A percentile compares a stretch with the other conserved stretches of the same genome.
These are phyloP conservation scores for Drosophila sturtevanti DNA, from an alignment of 1,140 invertebrate species.

Conservation along the genomic window DNA sequence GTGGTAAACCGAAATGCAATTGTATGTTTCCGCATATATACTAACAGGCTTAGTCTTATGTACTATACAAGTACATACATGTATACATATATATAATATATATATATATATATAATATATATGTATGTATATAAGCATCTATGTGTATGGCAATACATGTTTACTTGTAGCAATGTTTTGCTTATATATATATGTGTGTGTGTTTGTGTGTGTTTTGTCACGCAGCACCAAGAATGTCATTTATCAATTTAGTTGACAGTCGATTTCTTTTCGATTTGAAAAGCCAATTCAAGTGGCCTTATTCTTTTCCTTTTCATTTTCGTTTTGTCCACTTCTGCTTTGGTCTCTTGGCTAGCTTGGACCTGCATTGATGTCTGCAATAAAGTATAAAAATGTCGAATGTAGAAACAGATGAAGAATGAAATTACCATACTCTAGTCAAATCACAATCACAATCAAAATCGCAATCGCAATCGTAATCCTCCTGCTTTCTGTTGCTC, in stretches of 20 bases:
- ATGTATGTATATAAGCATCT: too few species aligned
- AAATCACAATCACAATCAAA: conserved; percentile 61
- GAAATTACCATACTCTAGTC: conserved; percentile 78
- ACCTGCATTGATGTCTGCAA: conserved; percentile 33
- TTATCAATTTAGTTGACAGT: conserved; percentile 82
- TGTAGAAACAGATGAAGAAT: conserved; percentile 9
- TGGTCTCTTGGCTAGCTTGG: conserved; percentile 42
- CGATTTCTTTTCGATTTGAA: conserved; percentile 80
- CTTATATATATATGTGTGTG: too few species aligned
- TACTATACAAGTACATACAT: conserved; percentile 1
- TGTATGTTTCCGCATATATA: conserved; percentile 54
- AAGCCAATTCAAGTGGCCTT: conserved; percentile 69
- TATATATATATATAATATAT: too few species aligned
- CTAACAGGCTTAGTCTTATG: conserved; percentile 18
- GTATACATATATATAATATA: not conserved
- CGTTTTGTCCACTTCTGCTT: not conserved
- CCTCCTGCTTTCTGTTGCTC: conserved; percentile 25
- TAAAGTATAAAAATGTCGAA: conserved; percentile 45
- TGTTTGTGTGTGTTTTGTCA: conserved; percentile 53
- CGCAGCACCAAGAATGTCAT: conserved; percentile 66
- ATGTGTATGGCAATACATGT: too few species aligned
- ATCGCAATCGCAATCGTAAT: conserved; percentile 29
- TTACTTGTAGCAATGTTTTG: too few species aligned
- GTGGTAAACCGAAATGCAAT: conserved; percentile 52
- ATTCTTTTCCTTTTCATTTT: conserved; percentile 34